These are phyloP conservation scores for Pycnonotus jocosus DNA, from an alignment of 2,113 vertebrate species.

Conservation along the genomic window DNA sequence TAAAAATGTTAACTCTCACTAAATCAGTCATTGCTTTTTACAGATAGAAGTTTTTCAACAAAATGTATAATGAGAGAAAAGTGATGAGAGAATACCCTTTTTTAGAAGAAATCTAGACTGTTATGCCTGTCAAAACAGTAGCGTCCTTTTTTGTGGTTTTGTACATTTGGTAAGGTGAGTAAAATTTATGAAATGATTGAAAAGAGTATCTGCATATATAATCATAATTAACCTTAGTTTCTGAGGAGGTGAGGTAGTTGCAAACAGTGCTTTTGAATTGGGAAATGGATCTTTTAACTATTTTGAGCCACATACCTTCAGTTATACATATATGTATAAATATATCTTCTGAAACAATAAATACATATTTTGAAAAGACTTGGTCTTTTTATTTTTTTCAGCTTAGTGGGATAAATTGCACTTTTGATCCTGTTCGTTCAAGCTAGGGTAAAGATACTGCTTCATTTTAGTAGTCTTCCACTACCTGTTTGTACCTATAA, in stretches of 20 bases:
- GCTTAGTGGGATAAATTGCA: not conserved
- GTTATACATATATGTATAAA: not conserved
- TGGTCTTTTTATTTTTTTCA: not conserved
- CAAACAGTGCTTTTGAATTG: not conserved
- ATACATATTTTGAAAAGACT: not conserved
- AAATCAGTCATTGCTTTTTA: not conserved
- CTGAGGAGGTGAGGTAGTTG: not conserved
- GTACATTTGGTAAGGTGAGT: not conserved
- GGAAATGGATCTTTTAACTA: not conserved
- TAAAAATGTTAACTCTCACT: slow-evolving; percentile 37
- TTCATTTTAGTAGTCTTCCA: not conserved
- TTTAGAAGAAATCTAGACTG: not conserved
- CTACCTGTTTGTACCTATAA: not conserved
- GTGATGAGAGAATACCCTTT: not conserved
- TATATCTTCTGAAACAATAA: not conserved
- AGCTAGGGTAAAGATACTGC: not conserved
- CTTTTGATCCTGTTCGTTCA: slow-evolving; percentile 20
- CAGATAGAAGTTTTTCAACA: not conserved
- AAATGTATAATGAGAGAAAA: not conserved
- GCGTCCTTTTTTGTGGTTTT: not conserved
- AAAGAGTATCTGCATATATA: not conserved
- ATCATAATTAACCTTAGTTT: not conserved
- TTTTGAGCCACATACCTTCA: not conserved
- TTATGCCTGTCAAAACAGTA: not conserved
- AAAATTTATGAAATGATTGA: slow-evolving; percentile 8